phyloP scores from a whole-genome alignment of 2,888 invertebrate species.

The Eremobia ochroleuca region DNA sequence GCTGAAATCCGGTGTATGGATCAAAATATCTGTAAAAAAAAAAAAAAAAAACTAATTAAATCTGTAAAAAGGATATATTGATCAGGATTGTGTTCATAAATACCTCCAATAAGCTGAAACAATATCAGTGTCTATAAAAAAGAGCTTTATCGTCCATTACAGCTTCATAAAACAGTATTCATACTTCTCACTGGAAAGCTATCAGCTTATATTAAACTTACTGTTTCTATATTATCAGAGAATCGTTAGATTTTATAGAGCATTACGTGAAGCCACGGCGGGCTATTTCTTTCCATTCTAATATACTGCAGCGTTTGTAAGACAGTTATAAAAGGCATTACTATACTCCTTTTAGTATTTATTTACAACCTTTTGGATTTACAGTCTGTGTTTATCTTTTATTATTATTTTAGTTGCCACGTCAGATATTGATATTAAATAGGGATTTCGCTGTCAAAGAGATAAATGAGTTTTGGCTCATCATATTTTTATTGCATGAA shows the following conservation, averaged over 20 bases:
- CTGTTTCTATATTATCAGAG: slow-evolving; percentile 61
- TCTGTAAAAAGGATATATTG: neutral
- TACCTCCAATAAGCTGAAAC: slow-evolving; percentile 49
- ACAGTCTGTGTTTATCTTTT: slow-evolving; percentile 19
- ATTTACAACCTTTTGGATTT: slow-evolving; percentile 42
- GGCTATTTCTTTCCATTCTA: slow-evolving; percentile 48
- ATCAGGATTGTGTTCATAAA: slow-evolving; percentile 24
- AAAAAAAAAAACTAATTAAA: neutral
- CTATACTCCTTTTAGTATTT: slow-evolving; percentile 40
- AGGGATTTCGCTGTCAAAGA: slow-evolving; percentile 22
- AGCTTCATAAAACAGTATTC: slow-evolving; percentile 55
- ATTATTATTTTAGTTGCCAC: slow-evolving; percentile 19
- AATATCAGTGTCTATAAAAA: slow-evolving; percentile 51
- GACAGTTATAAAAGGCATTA: slow-evolving; percentile 39
- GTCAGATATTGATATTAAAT: slow-evolving; percentile 40
- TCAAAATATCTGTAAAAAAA: neutral
- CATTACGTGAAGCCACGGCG: slow-evolving; percentile 55
- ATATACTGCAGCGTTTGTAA: slow-evolving; percentile 58
- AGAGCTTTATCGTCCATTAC: slow-evolving; percentile 41
- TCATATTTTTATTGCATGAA: slow-evolving; percentile 8
- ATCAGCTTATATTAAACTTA: slow-evolving; percentile 64
- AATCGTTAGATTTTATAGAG: slow-evolving; percentile 64
- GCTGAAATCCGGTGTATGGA: too few relatives aligned
- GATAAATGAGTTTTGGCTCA: slow-evolving; percentile 11
- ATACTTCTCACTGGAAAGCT: slow-evolving; percentile 40